phyloP scores from a whole-genome alignment of 2,113 vertebrate genomes.

The Ascaphus truei region DNA sequence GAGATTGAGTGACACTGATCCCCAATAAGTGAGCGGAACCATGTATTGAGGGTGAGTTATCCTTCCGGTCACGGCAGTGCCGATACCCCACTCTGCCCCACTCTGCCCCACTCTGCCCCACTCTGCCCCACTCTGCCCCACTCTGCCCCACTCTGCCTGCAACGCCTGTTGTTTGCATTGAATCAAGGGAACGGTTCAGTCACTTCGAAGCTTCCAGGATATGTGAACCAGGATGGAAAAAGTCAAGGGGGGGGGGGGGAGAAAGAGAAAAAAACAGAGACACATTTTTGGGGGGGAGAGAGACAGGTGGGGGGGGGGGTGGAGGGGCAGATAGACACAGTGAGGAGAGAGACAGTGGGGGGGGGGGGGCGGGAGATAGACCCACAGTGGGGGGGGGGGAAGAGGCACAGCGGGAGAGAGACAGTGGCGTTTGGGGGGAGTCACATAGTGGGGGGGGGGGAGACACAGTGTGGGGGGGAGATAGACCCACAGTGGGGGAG shows the following conservation, averaged over 20 bases:
- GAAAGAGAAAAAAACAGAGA: not conserved
- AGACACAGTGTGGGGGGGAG: too few species aligned
- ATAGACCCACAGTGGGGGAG: too few species aligned
- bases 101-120: not conserved
- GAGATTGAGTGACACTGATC: too few species aligned
- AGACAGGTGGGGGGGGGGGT: too few species aligned
- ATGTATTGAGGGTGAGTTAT: too few species aligned
- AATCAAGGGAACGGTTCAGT: slow-evolving; percentile 9
- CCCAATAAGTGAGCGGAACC: too few species aligned
- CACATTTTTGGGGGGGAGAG: too few species aligned
- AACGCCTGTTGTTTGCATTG: slow-evolving; percentile 16
- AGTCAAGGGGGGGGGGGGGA: slow-evolving; percentile 15
- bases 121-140: not conserved
- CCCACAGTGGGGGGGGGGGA: too few species aligned
- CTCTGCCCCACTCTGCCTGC: not conserved
- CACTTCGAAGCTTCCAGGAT: slow-evolving; percentile 18
- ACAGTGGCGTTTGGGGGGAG: not conserved
- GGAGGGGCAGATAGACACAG: not conserved
- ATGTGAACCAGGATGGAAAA: slow-evolving; percentile 35
- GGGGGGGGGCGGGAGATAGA: too few species aligned
- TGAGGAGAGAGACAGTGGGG: not conserved
- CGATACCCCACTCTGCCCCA: not conserved
- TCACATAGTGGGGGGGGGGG: too few species aligned
- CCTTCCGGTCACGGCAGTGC: too few species aligned
- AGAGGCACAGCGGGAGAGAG: too few species aligned